Conservation (phyloP, 2,797 vertebrate genomes). For the Eulemur mongoz region DNA sequence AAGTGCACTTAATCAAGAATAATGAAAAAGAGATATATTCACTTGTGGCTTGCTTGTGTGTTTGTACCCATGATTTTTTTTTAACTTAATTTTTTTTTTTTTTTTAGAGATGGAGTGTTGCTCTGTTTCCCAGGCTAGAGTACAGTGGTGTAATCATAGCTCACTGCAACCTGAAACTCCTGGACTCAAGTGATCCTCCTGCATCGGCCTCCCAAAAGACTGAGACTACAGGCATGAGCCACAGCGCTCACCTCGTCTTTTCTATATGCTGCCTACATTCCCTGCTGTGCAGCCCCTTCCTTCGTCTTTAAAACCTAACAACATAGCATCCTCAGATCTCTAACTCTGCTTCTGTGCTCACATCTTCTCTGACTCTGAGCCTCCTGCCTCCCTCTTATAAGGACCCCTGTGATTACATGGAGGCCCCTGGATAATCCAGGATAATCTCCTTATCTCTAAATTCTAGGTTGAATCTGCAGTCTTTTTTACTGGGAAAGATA, state of each 20-base stretch:
- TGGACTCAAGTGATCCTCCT: background rate
- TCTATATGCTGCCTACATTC: background rate
- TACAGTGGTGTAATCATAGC: background rate
- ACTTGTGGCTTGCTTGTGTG: background rate
- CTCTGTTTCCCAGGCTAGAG: background rate
- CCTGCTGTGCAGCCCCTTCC: background rate
- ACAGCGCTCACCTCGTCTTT: background rate
- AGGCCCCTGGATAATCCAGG: background rate
- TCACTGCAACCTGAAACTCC: background rate
- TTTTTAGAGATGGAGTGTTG: background rate
- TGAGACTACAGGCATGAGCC: background rate
- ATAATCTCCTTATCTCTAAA: background rate
- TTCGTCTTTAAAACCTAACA: background rate
- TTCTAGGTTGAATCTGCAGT: background rate
- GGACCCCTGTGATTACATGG: background rate
- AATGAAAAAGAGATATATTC: background rate
- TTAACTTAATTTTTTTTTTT: background rate
- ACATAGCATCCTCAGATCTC: background rate
- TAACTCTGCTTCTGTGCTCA: background rate
- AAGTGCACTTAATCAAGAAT: background rate
- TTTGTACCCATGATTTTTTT: background rate
- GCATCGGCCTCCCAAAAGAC: background rate
- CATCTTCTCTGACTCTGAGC: background rate
- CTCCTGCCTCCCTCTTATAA: background rate
- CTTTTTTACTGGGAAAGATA: background rate